phyloP scores from a whole-genome alignment of 2,888 invertebrate genomes.

The Chorisops tibialis region DNA sequence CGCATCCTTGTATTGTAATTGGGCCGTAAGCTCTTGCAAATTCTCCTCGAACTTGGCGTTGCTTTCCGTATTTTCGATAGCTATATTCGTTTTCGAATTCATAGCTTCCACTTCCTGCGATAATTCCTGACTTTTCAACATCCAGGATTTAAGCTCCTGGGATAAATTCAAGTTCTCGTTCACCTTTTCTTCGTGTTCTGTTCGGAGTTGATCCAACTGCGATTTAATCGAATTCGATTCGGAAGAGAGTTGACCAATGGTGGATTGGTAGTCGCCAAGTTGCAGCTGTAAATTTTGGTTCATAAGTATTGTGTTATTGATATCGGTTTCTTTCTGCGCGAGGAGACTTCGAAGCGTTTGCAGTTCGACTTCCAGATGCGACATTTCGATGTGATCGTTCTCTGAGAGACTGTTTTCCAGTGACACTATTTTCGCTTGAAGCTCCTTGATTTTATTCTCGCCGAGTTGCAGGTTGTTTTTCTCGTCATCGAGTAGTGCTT shows the following conservation, averaged over 20 bases:
- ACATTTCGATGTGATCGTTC: not conserved
- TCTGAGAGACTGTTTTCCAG: conserved; percentile 33
- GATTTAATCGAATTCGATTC: conserved; percentile 32
- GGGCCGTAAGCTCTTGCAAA: conserved; percentile 33
- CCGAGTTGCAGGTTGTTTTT: conserved; percentile 48
- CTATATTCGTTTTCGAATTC: conserved; percentile 26
- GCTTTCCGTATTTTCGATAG: conserved; percentile 9
- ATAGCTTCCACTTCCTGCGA: conserved; percentile 33
- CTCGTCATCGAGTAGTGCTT: conserved; percentile 57
- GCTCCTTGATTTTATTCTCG: conserved; percentile 39
- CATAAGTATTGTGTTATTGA: conserved; percentile 40
- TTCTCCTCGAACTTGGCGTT: conserved; percentile 31
- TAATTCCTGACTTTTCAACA: conserved; percentile 29
- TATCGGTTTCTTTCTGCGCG: conserved; percentile 34
- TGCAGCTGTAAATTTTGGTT: conserved; percentile 40
- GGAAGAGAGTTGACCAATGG: conserved; percentile 31
- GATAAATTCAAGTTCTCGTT: conserved; percentile 38
- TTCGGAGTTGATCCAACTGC: conserved; percentile 29
- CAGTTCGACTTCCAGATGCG: not conserved
- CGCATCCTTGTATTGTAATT: conserved; percentile 46
- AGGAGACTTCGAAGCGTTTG: not conserved
- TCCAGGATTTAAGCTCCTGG: conserved; percentile 33
- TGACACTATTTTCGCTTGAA: conserved; percentile 40
- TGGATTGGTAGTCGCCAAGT: conserved; percentile 36
- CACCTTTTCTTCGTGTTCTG: conserved; percentile 32